Base-by-base conservation (phyloP, 2,113 vertebrate genomes). In the Hippocampus mohnikei region DNA sequence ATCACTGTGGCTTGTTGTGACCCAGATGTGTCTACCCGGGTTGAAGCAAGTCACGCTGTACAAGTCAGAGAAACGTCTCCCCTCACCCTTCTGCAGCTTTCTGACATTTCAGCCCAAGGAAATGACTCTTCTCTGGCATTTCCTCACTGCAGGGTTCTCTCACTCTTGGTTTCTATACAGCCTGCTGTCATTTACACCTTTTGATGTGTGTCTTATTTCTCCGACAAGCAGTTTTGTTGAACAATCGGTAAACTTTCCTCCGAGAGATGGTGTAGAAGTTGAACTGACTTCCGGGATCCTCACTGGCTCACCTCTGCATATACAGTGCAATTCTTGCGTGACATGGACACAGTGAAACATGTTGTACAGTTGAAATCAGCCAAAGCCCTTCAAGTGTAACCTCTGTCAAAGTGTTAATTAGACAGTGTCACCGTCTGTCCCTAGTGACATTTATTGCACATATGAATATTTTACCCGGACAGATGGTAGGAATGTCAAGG, bases 401-500 rank as follows among this genome's bases (percentile, higher is more conserved):
- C 90, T 91, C 91, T 90, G 90, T 88, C 88, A 82, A 88, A 73
- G 87, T 89, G 88, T 90, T 93, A 93, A 93, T 93, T 91, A 93
- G 89, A 90, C 88, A 78, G 86, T 91, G 89, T 93, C 91, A 90
- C 85, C 77, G 86, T 80, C 85, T 88, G 83, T 89, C 88, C 87
- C 90, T 82, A 81, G 83, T 89, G 91, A 92, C 91, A 93, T 93
- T 93, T 93, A 91, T 91, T 90, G 88, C 91, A 92, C 81, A 92
- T 93, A 93, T 92, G 89, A 93, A 93, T 93, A 93, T 92, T 93
- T 91, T 90, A 91, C 91, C 84, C 89, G 87, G 91, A 89, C 92
- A 93, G 92, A 93, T 93, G 92, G 93, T 92, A 91, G 89, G 91
- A 93, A 91, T 93, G 91, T 93, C 92, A 93, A 87, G 86, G 87